A percentile compares a stretch with the other conserved stretches of the same genome.
phyloP scores from a whole-genome alignment of 1,140 invertebrate genomes.

The Musca domestica region DNA sequence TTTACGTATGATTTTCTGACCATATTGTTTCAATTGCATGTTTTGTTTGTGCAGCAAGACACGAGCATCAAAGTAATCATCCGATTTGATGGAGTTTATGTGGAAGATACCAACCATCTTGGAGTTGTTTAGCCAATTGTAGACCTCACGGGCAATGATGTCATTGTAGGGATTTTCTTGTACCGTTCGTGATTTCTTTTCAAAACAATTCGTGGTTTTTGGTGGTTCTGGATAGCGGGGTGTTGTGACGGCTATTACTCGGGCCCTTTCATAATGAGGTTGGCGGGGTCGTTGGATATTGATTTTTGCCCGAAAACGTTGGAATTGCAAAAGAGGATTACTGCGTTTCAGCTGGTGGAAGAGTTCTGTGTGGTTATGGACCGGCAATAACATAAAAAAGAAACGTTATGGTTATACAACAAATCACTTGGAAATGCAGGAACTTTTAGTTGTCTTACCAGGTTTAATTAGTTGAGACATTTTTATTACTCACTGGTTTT shows the following conservation, averaged over 20 bases:
- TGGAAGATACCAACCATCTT: conserved; percentile 70
- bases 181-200: conserved; percentile 30
- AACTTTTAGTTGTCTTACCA: not conserved
- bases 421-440: not conserved
- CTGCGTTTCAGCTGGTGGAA: conserved; percentile 43
- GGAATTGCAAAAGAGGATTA: conserved; percentile 57
- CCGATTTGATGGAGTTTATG: conserved; percentile 63
- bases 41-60: conserved; percentile 62
- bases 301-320: conserved; percentile 68
- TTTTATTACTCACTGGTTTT: too few species aligned
- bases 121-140: conserved; percentile 68
- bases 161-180: conserved; percentile 65
- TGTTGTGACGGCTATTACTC: conserved; percentile 62
- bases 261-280: conserved; percentile 64
- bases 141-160: conserved; percentile 67
- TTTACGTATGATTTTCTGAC: conserved; percentile 59
- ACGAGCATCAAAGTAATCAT: conserved; percentile 62
- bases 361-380: conserved; percentile 41
- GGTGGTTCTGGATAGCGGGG: conserved; percentile 57
- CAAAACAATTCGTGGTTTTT: conserved; percentile 37
- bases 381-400: not conserved
- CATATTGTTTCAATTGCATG: conserved; percentile 67
- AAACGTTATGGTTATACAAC: conserved; percentile 10
- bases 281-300: conserved; percentile 70
- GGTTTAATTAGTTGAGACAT: conserved; percentile 6